Evolutionary conservation across 2,797 vertebrate species (phyloP).

Genomic region (Lacerta viridis): DNA sequence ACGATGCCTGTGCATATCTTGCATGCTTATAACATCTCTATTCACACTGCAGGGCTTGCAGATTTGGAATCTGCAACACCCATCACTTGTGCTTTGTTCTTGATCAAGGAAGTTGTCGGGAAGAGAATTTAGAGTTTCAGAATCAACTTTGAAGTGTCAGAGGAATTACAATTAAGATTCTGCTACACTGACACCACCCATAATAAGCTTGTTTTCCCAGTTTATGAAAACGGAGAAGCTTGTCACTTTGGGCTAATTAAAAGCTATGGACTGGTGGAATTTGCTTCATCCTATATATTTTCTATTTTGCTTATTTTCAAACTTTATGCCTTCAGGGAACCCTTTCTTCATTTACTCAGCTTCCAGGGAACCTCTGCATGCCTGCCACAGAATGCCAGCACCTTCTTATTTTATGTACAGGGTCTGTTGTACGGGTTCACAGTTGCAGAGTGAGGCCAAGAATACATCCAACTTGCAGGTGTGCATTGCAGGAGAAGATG

Average conservation of each 20-base stretch:
- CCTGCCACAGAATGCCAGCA: background rate
- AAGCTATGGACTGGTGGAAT: background rate
- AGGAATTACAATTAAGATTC: conserved; percentile 14
- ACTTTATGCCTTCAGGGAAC: background rate
- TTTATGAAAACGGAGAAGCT: background rate
- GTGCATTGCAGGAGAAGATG: background rate
- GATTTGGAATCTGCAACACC: background rate
- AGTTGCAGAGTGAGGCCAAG: background rate
- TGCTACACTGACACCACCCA: background rate
- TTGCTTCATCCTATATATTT: conserved; percentile 22
- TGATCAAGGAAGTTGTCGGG: conserved; percentile 24
- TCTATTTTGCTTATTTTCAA: background rate
- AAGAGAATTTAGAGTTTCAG: conserved; percentile 18
- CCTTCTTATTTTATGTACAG: background rate
- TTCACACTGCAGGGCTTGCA: conserved; percentile 2
- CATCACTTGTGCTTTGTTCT: conserved; percentile 22
- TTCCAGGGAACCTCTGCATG: background rate
- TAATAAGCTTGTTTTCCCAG: conserved; percentile 4
- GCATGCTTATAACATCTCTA: background rate
- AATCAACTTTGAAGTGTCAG: background rate
- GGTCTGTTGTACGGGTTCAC: background rate
- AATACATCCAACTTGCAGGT: background rate
- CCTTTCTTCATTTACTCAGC: background rate
- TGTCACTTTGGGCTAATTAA: background rate
- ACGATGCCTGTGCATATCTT: background rate